Conservation (phyloP, 2,797 vertebrate species). For the Triplophysa bombifrons region DNA sequence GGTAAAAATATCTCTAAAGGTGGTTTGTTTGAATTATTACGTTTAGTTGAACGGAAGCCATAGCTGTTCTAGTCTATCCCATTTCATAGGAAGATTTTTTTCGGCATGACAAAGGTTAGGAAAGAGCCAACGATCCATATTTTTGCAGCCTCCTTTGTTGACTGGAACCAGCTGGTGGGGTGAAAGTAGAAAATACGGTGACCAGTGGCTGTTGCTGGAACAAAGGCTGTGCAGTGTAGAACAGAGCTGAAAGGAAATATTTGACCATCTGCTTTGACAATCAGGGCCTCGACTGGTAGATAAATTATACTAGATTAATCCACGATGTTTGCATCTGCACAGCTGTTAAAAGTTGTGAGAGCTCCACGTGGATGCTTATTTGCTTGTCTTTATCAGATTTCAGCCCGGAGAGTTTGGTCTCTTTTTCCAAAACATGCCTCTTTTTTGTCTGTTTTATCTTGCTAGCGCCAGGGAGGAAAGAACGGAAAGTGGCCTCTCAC, state of each 20-base stretch:
- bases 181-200: constrained; percentile 45
- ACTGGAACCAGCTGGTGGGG: constrained; percentile 73
- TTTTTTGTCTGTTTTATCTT: constrained; percentile 59
- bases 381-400: constrained; percentile 59
- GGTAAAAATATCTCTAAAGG: constrained; percentile 44
- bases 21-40: constrained; percentile 69
- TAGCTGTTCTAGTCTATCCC: constrained; percentile 61
- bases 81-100: constrained; percentile 59
- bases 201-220: constrained; percentile 59
- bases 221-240: constrained; percentile 73
- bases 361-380: constrained; percentile 28
- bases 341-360: constrained; percentile 65
- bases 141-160: constrained; percentile 67
- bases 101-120: constrained; percentile 62
- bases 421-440: constrained; percentile 49
- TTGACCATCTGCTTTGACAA: constrained; percentile 71
- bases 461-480: constrained; percentile 68
- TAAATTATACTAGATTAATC: constrained; percentile 67
- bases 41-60: constrained; percentile 62
- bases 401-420: constrained; percentile 38
- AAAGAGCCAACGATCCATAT: constrained; percentile 65
- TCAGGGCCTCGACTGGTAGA: constrained; percentile 68
- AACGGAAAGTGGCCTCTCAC: constrained; percentile 82
- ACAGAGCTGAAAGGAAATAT: constrained; percentile 72
- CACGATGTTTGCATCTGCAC: constrained; percentile 67